These are phyloP conservation scores for Colistium nudipinnis DNA, from an alignment of 2,113 vertebrate species.

Conservation along the genomic window DNA sequence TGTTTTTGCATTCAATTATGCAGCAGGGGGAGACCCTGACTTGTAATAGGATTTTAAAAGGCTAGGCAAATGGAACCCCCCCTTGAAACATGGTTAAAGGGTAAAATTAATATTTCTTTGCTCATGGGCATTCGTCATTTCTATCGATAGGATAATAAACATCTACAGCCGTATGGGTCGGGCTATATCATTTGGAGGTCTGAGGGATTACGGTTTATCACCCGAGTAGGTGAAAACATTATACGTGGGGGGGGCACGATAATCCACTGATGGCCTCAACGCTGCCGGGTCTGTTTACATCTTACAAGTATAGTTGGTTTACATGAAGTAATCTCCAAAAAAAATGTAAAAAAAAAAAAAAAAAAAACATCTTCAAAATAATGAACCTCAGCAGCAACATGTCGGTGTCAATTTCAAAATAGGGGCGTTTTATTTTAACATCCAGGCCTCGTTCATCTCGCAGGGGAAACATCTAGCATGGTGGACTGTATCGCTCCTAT, in stretches of 20 bases:
- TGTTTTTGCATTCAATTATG: no score
- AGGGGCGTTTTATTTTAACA: background rate
- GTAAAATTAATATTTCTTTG: background rate
- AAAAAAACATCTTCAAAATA: no score
- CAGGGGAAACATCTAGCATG: background rate
- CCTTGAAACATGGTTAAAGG: background rate
- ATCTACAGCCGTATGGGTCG: constrained; percentile 8
- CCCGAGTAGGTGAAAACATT: constrained; percentile 23
- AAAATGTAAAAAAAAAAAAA: no score
- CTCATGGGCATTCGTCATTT: background rate
- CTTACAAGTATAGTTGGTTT: background rate
- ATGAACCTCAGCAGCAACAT: no score
- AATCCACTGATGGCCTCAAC: constrained; percentile 18
- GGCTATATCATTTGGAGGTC: background rate
- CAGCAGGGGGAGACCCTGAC: no score
- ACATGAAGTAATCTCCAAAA: background rate
- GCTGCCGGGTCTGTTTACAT: constrained; percentile 30
- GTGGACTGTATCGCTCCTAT: constrained; percentile 9
- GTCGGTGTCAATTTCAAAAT: background rate
- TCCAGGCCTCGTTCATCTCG: no score
- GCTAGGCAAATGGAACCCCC: background rate
- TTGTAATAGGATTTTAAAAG: background rate
- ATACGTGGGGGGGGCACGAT: background rate
- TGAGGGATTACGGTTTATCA: constrained; percentile 36
- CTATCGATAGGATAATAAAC: background rate